These are phyloP conservation scores for Cephalophus harveyi DNA, from an alignment of 2,113 vertebrate species.

Conservation along the genomic window DNA sequence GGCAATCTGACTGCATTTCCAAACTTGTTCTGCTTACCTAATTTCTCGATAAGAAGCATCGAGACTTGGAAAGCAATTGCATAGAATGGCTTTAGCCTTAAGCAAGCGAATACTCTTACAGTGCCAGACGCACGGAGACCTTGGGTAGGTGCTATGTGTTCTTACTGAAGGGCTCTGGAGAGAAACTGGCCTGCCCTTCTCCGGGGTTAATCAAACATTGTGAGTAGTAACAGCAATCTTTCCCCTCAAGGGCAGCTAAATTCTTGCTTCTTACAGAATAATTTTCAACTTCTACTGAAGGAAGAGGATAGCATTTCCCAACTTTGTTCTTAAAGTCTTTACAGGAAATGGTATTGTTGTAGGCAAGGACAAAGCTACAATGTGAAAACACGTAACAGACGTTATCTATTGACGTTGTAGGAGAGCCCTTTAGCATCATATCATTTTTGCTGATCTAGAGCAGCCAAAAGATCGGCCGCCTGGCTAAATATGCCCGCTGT, in stretches of 20 bases:
- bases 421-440: neutral
- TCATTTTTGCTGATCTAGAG: neutral
- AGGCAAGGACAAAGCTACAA: constrained; percentile 1
- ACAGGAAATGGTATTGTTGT: constrained; percentile 41
- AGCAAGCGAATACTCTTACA: neutral
- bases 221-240: neutral
- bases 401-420: neutral
- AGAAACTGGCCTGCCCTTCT: neutral
- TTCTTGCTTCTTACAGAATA: neutral
- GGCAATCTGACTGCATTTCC: neutral
- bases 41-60: constrained; percentile 23
- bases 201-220: neutral
- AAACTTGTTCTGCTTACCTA: neutral
- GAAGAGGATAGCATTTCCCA: constrained; percentile 50
- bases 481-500: neutral
- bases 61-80: constrained; percentile 20
- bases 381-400: neutral
- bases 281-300: constrained; percentile 36
- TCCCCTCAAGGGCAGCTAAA: neutral
- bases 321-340: constrained; percentile 36
- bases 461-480: neutral
- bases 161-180: neutral
- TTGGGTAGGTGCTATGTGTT: neutral
- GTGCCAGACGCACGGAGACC: neutral
- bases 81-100: constrained; percentile 6